Percentiles rank a stretch among this genome's conserved stretches.
Evolutionary conservation across 1,140 invertebrate genomes (phyloP).

Genomic region (Lucilia cuprina): DNA sequence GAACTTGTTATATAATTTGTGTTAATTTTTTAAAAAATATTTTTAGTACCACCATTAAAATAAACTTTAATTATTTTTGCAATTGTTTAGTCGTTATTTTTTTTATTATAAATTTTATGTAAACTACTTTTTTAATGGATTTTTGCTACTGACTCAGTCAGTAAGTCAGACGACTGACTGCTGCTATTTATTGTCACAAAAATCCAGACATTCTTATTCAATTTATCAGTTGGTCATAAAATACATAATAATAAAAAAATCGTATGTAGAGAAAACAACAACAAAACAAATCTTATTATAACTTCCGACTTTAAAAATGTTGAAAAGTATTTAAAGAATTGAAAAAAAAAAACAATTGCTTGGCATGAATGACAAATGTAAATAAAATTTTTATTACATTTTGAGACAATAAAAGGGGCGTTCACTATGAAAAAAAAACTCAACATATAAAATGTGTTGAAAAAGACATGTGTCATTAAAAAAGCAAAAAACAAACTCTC

Average conservation of each 20-base stretch:
- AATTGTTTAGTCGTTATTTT: not conserved
- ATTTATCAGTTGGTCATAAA: slow-evolving; percentile 2
- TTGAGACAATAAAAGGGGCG: too few relatives aligned
- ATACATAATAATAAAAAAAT: not conserved
- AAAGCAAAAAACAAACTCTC: too few relatives aligned
- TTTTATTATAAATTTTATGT: not conserved
- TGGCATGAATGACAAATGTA: not conserved
- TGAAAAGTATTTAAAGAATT: too few relatives aligned
- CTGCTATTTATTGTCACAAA: too few relatives aligned
- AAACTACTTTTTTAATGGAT: not conserved
- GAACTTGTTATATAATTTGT: not conserved
- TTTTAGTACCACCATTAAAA: not conserved
- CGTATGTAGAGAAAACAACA: not conserved
- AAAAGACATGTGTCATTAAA: too few relatives aligned
- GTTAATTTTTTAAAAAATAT: not conserved
- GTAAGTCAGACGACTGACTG: too few relatives aligned
- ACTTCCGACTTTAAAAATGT: not conserved
- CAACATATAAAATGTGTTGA: too few relatives aligned
- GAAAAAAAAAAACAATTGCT: not conserved
- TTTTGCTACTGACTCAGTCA: not conserved
- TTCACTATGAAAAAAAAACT: too few relatives aligned
- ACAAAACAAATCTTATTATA: not conserved
- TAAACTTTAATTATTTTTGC: not conserved
- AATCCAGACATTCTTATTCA: not conserved
- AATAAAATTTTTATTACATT: not conserved